Conservation (phyloP, 1,140 invertebrate genomes). For the Microplitis demolitor region DNA sequence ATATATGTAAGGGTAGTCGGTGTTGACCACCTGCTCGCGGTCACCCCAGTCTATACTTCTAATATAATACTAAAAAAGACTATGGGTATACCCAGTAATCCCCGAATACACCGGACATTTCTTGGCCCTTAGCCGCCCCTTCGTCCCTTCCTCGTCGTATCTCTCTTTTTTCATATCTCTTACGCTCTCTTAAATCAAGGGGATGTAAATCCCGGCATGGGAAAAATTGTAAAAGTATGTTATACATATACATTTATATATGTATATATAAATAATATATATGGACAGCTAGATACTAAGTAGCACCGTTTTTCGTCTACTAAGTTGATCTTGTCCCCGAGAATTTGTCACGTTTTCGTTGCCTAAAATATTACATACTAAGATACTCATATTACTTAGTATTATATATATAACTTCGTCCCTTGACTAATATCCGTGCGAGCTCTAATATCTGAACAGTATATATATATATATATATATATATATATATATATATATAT, state of each 20-base stretch:
- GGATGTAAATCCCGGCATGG: constrained; percentile 22
- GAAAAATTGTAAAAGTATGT: constrained; percentile 5
- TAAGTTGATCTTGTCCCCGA: not conserved
- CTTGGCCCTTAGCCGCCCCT: constrained; percentile 13
- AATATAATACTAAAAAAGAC: constrained; percentile 1
- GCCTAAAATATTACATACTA: constrained; percentile 11
- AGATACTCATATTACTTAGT: constrained; percentile 15
- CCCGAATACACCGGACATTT: constrained; percentile 27
- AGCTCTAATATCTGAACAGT: not conserved
- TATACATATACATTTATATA: not conserved
- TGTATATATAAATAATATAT: not conserved
- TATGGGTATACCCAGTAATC: not conserved
- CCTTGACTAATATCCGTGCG: constrained; percentile 31
- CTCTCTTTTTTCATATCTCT: not conserved
- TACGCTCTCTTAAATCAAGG: not conserved
- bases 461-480: not conserved
- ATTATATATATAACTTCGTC: not conserved
- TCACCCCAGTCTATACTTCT: constrained; percentile 2
- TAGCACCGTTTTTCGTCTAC: not conserved
- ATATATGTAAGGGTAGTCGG: constrained; percentile 4
- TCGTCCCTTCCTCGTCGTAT: too few species aligned
- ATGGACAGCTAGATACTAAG: constrained; percentile 4
- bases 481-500: too few species aligned
- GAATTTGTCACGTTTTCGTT: constrained; percentile 27
- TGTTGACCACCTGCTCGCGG: constrained; percentile 26